Evolutionary conservation across 23 tunicate genomes (phyloP).

Genomic region (Trididemnum clinides): DNA sequence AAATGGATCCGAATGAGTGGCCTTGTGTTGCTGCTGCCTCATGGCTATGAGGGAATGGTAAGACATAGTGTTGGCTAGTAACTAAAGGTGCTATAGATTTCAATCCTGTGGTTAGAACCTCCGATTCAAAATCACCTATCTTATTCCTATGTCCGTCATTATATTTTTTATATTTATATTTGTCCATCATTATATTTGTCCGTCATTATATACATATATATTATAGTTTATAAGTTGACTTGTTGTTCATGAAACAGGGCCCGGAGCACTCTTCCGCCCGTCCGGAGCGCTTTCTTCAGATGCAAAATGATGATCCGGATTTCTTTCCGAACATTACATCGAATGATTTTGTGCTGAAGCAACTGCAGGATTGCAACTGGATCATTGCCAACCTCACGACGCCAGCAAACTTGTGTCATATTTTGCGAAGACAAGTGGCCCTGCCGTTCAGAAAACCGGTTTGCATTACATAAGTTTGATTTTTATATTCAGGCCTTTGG

Average conservation of each 20-base stretch:
- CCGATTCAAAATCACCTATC: no score
- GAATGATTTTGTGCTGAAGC: constrained; percentile 78
- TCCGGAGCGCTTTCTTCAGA: constrained; percentile 96
- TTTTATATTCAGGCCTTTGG: no score
- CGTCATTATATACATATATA: no score
- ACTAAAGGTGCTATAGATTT: no score
- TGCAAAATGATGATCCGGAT: constrained; percentile 99
- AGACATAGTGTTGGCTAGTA: no score
- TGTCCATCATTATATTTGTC: no score
- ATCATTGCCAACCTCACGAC: constrained; percentile 95
- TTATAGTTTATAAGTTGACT: no score
- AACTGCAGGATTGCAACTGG: constrained; percentile 96
- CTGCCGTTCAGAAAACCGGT: constrained; percentile 99
- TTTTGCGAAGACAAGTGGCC: constrained; percentile 83
- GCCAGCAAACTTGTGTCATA: constrained; percentile 91
- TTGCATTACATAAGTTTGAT: no score
- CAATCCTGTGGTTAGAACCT: no score
- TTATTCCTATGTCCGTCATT: no score
- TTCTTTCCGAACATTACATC: constrained; percentile 59
- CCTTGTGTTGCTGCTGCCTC: constrained; percentile 86
- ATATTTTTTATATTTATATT: no score
- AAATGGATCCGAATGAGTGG: constrained; percentile 98
- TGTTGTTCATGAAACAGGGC: constrained; percentile 73
- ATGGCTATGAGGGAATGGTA: constrained; percentile 99
- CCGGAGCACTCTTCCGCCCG: constrained; percentile 99